phyloP scores from a whole-genome alignment of 2,797 vertebrate genomes.

The Margarornis squamiger region DNA sequence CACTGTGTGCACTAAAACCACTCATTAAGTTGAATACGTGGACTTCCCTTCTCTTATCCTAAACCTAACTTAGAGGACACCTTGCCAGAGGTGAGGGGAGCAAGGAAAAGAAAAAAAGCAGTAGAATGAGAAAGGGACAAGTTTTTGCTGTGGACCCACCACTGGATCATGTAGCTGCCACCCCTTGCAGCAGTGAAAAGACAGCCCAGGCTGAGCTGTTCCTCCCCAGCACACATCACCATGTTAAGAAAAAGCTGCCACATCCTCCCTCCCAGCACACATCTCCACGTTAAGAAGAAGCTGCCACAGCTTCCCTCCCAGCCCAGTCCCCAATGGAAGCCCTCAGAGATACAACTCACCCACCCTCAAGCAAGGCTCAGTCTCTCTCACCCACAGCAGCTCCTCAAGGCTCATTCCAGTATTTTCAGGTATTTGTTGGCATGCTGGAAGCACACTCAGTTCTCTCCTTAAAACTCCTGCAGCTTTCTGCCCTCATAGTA shows the following conservation, averaged over 20 bases:
- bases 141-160: neutral
- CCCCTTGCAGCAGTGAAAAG: neutral
- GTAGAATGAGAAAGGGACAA: neutral
- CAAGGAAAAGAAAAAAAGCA: too few relatives aligned
- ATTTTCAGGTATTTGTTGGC: neutral
- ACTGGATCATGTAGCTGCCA: fast-evolving
- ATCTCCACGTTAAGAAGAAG: fast-evolving
- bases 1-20: neutral
- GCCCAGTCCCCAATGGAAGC: neutral
- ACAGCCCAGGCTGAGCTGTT: neutral
- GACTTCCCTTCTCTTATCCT: neutral
- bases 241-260: neutral
- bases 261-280: neutral
- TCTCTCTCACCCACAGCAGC: neutral
- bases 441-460: neutral
- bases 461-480: neutral
- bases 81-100: neutral
- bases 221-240: neutral
- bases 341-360: neutral
- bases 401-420: neutral
- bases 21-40: neutral
- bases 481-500: neutral
- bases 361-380: neutral
- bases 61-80: neutral
- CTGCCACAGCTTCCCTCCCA: neutral